These are phyloP conservation scores for Proterorhinus semilunaris DNA, from an alignment of 2,113 vertebrate species.

Conservation along the genomic window DNA sequence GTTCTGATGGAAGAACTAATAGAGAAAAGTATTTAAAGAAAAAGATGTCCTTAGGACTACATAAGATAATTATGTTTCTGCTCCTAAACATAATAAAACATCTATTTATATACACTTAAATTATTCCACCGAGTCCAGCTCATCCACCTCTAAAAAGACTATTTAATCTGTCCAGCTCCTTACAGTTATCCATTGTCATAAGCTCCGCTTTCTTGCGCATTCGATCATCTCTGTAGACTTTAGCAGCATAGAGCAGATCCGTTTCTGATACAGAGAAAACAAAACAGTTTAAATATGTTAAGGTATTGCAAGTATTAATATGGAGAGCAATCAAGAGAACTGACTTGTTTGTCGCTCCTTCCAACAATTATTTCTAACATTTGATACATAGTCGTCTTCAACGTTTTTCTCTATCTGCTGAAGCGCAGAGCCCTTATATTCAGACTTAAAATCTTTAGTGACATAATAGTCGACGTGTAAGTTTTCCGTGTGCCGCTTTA, in stretches of 20 bases:
- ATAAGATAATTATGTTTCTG: slow-evolving; percentile 47
- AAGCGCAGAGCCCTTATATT: slow-evolving; percentile 87
- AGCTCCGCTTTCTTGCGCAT: slow-evolving; percentile 92
- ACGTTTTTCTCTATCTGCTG: slow-evolving; percentile 95
- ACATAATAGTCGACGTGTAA: slow-evolving; percentile 89
- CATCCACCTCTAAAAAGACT: slow-evolving; percentile 90
- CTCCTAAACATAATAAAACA: slow-evolving; percentile 67
- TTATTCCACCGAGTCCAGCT: slow-evolving; percentile 60
- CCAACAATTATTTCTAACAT: slow-evolving; percentile 97
- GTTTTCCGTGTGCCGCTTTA: slow-evolving; percentile 92
- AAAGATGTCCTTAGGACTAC: slow-evolving; percentile 55
- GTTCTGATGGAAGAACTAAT: slow-evolving; percentile 32
- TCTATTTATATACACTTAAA: slow-evolving; percentile 64
- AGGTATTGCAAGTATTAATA: not conserved
- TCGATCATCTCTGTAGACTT: slow-evolving; percentile 92
- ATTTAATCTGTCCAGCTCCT: slow-evolving; percentile 91
- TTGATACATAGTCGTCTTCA: slow-evolving; percentile 95
- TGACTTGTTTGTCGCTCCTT: slow-evolving; percentile 96
- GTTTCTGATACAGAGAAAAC: slow-evolving; percentile 80
- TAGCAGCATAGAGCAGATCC: slow-evolving; percentile 93
- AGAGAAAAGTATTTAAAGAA: slow-evolving; percentile 27
- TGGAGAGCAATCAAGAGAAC: slow-evolving; percentile 43
- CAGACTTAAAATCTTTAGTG: slow-evolving; percentile 91
- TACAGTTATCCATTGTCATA: slow-evolving; percentile 96
- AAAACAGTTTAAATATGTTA: not conserved